Percentiles rank a stretch among this genome's conserved stretches.
Conservation (phyloP, 2,113 vertebrate species). For the Serilophus lunatus region DNA sequence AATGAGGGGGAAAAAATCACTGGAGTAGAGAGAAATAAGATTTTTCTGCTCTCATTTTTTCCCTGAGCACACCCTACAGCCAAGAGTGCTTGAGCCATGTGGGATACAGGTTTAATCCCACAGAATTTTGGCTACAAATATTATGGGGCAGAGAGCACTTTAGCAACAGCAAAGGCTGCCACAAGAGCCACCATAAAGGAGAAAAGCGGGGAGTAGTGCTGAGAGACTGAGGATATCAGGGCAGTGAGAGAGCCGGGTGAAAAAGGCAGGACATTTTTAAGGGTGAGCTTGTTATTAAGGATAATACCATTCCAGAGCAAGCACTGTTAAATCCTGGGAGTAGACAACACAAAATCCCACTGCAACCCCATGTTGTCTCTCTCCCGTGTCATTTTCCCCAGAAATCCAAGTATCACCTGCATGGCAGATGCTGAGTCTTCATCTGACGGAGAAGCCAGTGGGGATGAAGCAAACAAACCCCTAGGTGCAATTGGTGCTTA, state of each 20-base stretch:
- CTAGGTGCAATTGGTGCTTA: background rate
- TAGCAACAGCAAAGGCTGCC: background rate
- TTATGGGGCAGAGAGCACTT: background rate
- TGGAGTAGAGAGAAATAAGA: background rate
- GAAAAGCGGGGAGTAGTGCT: background rate
- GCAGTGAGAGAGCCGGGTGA: background rate
- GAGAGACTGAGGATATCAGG: background rate
- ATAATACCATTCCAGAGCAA: background rate
- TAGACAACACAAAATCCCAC: background rate
- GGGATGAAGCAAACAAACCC: background rate
- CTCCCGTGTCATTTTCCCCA: background rate
- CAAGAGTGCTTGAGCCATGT: background rate
- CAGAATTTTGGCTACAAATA: background rate
- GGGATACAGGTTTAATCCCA: background rate
- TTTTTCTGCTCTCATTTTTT: background rate
- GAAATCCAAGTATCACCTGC: background rate
- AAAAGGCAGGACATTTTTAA: background rate
- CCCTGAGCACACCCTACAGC: background rate
- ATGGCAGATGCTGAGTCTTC: background rate
- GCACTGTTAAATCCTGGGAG: background rate
- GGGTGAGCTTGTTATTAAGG: background rate
- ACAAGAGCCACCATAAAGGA: background rate
- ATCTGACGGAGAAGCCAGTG: background rate
- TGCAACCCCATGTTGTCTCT: background rate
- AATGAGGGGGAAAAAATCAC: constrained; percentile 25